Evolutionary conservation across 2,113 vertebrate species (phyloP).

Genomic region (Antigone vipio): DNA sequence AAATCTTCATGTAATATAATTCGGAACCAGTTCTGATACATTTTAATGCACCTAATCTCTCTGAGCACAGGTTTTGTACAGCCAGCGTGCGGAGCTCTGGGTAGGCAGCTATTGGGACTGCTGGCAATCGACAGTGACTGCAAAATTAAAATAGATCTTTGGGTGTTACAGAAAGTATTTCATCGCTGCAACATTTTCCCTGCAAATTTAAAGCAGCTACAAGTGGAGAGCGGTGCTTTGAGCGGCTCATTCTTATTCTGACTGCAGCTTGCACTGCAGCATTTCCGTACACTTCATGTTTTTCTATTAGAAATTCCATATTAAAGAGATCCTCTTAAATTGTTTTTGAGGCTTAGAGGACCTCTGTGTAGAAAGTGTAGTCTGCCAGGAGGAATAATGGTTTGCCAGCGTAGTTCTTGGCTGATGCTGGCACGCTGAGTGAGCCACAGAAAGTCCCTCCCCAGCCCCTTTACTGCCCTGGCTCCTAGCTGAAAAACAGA

Average conservation of each 20-base stretch:
- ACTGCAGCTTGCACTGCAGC: conserved; percentile 43
- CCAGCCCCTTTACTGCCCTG: not conserved
- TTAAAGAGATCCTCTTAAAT: conserved; percentile 28
- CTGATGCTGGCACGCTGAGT: not conserved
- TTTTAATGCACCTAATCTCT: conserved; percentile 71
- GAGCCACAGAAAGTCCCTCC: not conserved
- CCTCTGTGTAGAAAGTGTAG: not conserved
- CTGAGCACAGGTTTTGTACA: conserved; percentile 40
- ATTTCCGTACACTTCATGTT: conserved; percentile 26
- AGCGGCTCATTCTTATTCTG: conserved; percentile 54
- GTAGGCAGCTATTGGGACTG: conserved; percentile 27
- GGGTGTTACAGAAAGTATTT: conserved; percentile 59
- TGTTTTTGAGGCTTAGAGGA: not conserved
- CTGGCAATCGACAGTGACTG: conserved; percentile 50
- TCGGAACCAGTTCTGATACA: conserved; percentile 61
- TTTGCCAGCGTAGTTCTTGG: not conserved
- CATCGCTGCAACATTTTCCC: conserved; percentile 18
- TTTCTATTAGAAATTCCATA: conserved; percentile 41
- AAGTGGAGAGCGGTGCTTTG: conserved; percentile 11
- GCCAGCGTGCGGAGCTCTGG: not conserved
- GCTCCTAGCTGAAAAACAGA: not conserved
- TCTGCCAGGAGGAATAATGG: not conserved
- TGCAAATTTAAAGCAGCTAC: conserved; percentile 57
- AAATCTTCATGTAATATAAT: conserved; percentile 69
- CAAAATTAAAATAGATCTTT: conserved; percentile 66